phyloP scores from a whole-genome alignment of 2,113 vertebrate genomes.

The Sterrhoptilus dennistouni region DNA sequence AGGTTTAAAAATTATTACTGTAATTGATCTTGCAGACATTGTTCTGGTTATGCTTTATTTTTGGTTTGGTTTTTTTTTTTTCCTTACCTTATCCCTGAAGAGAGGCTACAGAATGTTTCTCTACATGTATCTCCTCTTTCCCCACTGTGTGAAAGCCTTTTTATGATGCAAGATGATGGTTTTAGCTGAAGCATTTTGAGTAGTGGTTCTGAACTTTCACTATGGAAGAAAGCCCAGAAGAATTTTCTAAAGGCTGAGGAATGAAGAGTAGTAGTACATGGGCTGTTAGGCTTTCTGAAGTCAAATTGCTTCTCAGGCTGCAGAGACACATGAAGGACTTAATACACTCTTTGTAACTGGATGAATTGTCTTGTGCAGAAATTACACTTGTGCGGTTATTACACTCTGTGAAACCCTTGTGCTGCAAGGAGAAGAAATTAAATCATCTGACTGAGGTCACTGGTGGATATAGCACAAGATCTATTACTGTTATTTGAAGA shows the following conservation, averaged over 20 bases:
- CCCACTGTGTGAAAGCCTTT: not conserved
- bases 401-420: conserved; percentile 51
- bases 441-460: conserved; percentile 64
- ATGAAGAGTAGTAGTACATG: not conserved
- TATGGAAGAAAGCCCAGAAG: not conserved
- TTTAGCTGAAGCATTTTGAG: not conserved
- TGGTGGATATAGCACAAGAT: conserved; percentile 70
- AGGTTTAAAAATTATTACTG: not conserved
- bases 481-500: conserved; percentile 67
- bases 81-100: not conserved
- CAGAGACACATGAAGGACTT: conserved; percentile 33
- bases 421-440: conserved; percentile 61
- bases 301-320: not conserved
- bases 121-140: not conserved
- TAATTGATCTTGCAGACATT: not conserved
- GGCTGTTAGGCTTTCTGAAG: conserved; percentile 27
- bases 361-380: conserved; percentile 70
- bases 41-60: not conserved
- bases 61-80: not conserved
- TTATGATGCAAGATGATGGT: not conserved
- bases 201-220: not conserved
- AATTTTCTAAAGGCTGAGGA: not conserved
- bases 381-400: conserved; percentile 24
- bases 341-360: conserved; percentile 43
- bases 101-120: not conserved